These are phyloP conservation scores for Pseudorhombus dupliciocellatus DNA, from an alignment of 2,113 vertebrate species.

Conservation along the genomic window DNA sequence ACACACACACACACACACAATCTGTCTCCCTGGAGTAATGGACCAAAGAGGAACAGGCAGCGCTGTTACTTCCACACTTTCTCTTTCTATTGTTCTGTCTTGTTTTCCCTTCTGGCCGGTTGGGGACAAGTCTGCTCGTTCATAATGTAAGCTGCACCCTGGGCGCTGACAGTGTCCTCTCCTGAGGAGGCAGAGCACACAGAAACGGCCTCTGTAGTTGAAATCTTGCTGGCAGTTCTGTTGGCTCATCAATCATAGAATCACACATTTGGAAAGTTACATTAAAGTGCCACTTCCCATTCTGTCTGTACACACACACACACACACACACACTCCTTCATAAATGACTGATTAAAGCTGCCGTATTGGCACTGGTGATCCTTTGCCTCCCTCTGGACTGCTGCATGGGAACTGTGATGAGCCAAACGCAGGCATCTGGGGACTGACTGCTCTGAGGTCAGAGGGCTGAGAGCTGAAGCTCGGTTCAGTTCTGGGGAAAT, in stretches of 20 bases:
- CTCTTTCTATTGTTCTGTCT: constrained; percentile 58
- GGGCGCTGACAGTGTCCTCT: background rate
- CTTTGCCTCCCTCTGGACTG: background rate
- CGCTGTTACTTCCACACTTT: constrained; percentile 42
- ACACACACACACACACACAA: background rate
- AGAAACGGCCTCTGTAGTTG: background rate
- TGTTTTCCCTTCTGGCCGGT: constrained; percentile 40
- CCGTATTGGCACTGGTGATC: no score
- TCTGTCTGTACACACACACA: no score
- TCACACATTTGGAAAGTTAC: no score
- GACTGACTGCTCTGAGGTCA: constrained; percentile 28
- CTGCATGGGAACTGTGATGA: constrained; percentile 10
- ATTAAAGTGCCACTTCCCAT: no score
- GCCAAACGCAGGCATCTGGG: constrained; percentile 28
- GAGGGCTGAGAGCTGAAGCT: constrained; percentile 9
- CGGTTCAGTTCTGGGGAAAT: background rate
- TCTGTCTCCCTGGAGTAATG: constrained; percentile 3
- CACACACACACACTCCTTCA: no score
- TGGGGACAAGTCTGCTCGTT: constrained; percentile 32
- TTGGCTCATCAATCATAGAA: background rate
- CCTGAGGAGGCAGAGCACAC: background rate
- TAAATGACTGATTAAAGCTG: no score
- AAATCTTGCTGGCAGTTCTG: background rate
- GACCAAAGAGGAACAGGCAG: constrained; percentile 44
- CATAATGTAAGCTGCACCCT: constrained; percentile 48